Conservation (phyloP, 2,888 invertebrate genomes). For the Conistra vaccinii region DNA sequence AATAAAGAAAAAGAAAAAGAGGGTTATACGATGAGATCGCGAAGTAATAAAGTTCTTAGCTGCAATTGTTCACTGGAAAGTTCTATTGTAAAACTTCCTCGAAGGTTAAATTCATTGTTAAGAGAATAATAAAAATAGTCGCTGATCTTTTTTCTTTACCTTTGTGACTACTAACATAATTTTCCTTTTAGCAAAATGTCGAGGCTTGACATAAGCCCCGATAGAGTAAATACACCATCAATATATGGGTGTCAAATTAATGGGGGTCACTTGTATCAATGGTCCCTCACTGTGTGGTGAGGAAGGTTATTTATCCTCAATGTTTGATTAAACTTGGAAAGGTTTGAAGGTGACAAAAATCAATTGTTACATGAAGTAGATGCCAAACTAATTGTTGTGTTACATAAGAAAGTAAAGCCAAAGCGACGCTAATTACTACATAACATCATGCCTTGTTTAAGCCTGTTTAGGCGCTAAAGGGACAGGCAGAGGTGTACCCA, state of each 20-base stretch:
- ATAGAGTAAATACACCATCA: constrained; percentile 10
- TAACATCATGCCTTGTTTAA: too few species aligned
- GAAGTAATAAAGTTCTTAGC: background rate
- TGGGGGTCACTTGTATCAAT: constrained; percentile 12
- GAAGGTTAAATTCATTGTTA: background rate
- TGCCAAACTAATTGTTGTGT: background rate
- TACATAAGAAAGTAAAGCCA: too few species aligned
- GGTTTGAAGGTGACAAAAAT: too few species aligned
- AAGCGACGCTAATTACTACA: background rate
- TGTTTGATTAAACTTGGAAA: constrained; percentile 20
- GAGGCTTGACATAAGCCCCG: background rate
- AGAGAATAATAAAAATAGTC: background rate
- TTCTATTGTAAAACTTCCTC: background rate
- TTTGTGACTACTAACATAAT: constrained; percentile 9
- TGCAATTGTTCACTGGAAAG: constrained; percentile 10
- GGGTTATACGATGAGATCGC: too few species aligned
- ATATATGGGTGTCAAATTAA: constrained; percentile 20
- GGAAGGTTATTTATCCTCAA: constrained; percentile 4
- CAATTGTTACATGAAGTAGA: background rate
- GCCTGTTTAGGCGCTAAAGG: too few species aligned
- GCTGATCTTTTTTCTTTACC: background rate
- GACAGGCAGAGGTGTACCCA: too few species aligned
- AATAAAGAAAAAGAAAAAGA: too few species aligned
- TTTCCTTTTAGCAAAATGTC: constrained; percentile 14
- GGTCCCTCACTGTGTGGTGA: background rate